phyloP scores from a whole-genome alignment of 1,140 invertebrate genomes.

The Cotesia typhae region DNA sequence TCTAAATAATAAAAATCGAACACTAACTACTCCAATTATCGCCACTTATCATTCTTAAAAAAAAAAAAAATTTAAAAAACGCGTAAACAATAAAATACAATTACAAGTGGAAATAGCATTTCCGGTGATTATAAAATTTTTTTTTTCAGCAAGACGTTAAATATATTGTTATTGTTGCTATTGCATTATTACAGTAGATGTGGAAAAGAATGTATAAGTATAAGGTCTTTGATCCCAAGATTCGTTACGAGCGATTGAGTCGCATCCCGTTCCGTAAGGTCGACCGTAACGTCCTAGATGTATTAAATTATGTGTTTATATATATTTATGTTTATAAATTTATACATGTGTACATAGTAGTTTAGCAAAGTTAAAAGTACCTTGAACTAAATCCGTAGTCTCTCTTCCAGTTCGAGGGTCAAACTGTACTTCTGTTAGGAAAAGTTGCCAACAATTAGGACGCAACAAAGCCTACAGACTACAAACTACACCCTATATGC shows the following conservation, averaged over 20 bases:
- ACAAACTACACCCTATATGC: too few relatives aligned
- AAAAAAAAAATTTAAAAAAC: too few relatives aligned
- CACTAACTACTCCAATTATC: neutral
- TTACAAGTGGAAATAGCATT: slow-evolving; percentile 18
- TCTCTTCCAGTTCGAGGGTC: slow-evolving; percentile 42
- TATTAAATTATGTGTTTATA: slow-evolving; percentile 32
- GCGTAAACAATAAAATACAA: neutral
- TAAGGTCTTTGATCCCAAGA: slow-evolving; percentile 36
- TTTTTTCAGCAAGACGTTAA: slow-evolving; percentile 1
- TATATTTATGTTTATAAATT: slow-evolving; percentile 26
- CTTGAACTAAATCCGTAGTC: slow-evolving; percentile 20
- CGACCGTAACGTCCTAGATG: slow-evolving; percentile 50
- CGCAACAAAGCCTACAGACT: neutral
- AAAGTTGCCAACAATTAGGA: neutral
- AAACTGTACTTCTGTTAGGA: slow-evolving; percentile 34
- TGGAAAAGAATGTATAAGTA: slow-evolving; percentile 1
- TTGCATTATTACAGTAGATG: too few relatives aligned
- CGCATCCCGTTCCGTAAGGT: slow-evolving; percentile 43
- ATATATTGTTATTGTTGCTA: neutral
- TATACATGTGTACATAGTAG: slow-evolving; percentile 36
- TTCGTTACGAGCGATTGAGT: slow-evolving; percentile 49
- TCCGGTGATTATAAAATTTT: slow-evolving; percentile 9
- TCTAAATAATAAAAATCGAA: too few relatives aligned
- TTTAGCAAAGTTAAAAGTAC: slow-evolving; percentile 3
- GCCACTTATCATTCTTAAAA: neutral